Base-by-base conservation (phyloP, 2,113 vertebrate species). In the Corydoras maculifer region DNA sequence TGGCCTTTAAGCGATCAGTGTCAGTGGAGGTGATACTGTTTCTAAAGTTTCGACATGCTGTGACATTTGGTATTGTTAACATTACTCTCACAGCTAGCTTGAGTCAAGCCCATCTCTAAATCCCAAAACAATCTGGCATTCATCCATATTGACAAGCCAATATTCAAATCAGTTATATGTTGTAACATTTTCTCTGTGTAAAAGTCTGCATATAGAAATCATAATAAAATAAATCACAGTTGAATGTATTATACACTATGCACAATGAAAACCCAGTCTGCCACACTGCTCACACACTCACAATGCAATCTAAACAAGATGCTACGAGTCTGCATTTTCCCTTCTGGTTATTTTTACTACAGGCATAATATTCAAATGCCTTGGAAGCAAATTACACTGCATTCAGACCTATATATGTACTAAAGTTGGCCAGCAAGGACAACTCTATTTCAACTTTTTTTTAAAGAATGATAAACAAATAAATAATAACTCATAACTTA, bases 21-120 rank as follows among this genome's bases (percentile, higher is more conserved):
- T 73, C 74, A 76, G 77, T 8, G 59, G 62, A 65, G 69, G 70
- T 70, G 74, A 79, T 73, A 72, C 74, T 25, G 58, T 76, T 72
- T 75, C 70, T 76, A 68, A 76, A 76, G 74, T 69, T 76, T 57
- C 70, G 18, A 63, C 66, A 68, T 51, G 59, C 68, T 53, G 35
- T 74, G 77, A 79, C 74, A 79, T 79, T 79, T 75, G 50, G 66
- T 58, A 76, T 73, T 9, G 25, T 51, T 71, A 73, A 73, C 66
- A 65, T 58, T 64, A 59, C 62, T 58, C 35, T 66, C 49, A 2
- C 64, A 64, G 54, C 69, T 68, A 51, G 49, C 69, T 49, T 8
- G 57, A 69, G 62, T 66, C 70, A 69, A 60, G 13, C 7, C 35
- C 4, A 60, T 59, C 35, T 50, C 61, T 57, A 43, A 68, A 67